A percentile compares a stretch with the other conserved stretches of the same genome.
These are phyloP conservation scores for Sebastes iracundus DNA, from an alignment of 2,797 vertebrate species.

Conservation along the genomic window DNA sequence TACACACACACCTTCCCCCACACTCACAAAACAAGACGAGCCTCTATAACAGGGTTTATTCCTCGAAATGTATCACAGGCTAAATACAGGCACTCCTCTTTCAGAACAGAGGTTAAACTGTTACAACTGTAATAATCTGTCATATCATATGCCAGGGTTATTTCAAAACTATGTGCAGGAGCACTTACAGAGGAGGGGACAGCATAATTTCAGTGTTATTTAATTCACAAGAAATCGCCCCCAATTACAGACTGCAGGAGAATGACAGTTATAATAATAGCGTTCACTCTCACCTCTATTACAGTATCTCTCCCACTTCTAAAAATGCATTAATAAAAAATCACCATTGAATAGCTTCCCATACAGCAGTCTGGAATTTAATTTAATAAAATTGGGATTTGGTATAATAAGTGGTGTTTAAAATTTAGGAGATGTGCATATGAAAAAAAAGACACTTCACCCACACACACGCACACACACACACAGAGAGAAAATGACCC, in stretches of 20 bases:
- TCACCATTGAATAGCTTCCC: neutral
- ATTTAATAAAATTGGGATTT: neutral
- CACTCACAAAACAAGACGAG: neutral
- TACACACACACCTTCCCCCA: neutral
- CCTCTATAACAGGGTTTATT: neutral
- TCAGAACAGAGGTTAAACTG: neutral
- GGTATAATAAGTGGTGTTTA: neutral
- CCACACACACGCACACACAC: neutral
- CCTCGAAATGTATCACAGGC: neutral
- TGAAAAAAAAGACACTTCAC: neutral
- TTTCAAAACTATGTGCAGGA: neutral
- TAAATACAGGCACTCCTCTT: neutral
- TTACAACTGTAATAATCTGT: neutral
- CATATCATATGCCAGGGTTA: neutral
- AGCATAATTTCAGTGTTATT: neutral
- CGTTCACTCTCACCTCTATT: neutral
- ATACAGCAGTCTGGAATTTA: neutral
- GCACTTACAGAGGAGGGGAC: neutral
- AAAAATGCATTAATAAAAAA: neutral
- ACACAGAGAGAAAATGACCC: fast-evolving
- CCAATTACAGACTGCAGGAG: neutral
- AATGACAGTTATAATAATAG: neutral
- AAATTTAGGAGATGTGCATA: neutral
- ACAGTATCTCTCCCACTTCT: neutral
- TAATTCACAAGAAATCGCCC: neutral